Evolutionary conservation across 2,888 invertebrate species (phyloP).

Genomic region (Andrena fulva): DNA sequence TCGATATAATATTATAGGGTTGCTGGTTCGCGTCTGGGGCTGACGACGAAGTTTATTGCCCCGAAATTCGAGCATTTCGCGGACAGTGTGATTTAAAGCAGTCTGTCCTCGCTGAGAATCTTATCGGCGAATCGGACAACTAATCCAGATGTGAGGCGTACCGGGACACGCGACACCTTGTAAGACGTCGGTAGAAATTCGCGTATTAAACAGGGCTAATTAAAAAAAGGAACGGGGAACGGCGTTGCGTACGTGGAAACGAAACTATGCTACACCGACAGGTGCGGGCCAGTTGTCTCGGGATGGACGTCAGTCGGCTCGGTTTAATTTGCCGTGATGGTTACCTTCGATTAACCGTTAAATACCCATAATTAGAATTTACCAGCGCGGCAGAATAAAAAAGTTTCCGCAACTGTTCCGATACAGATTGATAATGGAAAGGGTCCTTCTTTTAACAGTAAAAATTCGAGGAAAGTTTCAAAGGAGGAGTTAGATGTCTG

Average conservation of each 20-base stretch:
- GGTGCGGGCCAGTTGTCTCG: conserved; percentile 57
- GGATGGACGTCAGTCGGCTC: conserved; percentile 31
- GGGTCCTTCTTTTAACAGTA: neutral
- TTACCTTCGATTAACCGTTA: conserved; percentile 56
- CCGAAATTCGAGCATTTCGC: conserved; percentile 18
- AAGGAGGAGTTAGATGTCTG: too few species aligned
- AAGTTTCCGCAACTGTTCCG: neutral
- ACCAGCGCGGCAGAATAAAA: too few species aligned
- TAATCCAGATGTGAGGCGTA: conserved; percentile 38
- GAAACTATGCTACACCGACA: conserved; percentile 54
- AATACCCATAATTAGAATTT: conserved; percentile 26
- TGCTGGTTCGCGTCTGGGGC: neutral
- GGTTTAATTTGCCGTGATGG: conserved; percentile 52
- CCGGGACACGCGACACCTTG: conserved; percentile 27
- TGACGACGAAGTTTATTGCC: conserved; percentile 23
- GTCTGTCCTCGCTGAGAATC: conserved; percentile 22
- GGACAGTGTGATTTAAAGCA: conserved; percentile 48
- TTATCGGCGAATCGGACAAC: conserved; percentile 41
- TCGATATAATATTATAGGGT: neutral
- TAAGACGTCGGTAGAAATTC: conserved; percentile 14
- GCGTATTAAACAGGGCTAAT: conserved; percentile 39
- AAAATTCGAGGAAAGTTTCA: too few species aligned
- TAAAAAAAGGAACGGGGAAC: conserved; percentile 40
- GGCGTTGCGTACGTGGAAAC: conserved; percentile 9
- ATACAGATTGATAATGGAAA: neutral